Conservation (phyloP, 1,140 invertebrate genomes). For the Vollenhovia emeryi region DNA sequence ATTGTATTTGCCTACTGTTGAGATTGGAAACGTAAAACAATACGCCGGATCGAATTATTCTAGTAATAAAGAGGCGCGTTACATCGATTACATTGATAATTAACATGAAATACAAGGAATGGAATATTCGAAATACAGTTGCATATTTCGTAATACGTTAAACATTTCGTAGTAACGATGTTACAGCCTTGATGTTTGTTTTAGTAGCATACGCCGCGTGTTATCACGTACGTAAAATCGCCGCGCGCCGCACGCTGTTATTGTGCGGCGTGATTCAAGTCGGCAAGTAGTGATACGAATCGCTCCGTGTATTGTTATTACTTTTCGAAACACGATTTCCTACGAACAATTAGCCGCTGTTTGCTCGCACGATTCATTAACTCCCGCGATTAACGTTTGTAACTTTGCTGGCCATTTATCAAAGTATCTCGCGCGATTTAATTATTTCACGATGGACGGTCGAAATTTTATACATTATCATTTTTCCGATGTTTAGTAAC, state of each 20-base stretch:
- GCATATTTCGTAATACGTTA: background rate
- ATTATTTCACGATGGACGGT: background rate
- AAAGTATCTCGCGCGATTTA: background rate
- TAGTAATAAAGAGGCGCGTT: background rate
- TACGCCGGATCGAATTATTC: background rate
- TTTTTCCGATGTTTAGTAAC: background rate
- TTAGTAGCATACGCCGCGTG: background rate
- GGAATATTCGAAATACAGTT: background rate
- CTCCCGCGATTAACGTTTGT: background rate
- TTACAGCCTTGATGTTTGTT: background rate
- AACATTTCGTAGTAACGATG: background rate
- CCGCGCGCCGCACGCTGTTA: background rate
- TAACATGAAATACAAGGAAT: background rate
- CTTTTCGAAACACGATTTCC: background rate
- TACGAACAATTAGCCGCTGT: background rate
- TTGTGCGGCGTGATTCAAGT: background rate
- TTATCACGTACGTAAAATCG: background rate
- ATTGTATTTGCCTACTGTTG: background rate
- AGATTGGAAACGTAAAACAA: background rate
- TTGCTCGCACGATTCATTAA: constrained; percentile 4
- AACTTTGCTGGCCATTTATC: background rate
- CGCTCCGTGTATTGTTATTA: constrained; percentile 1
- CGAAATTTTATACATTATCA: background rate
- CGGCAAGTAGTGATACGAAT: constrained; percentile 1
- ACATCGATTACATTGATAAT: background rate